Evolutionary conservation across 2,113 vertebrate genomes (phyloP).

Genomic region (Neolamprologus fasciatus): DNA sequence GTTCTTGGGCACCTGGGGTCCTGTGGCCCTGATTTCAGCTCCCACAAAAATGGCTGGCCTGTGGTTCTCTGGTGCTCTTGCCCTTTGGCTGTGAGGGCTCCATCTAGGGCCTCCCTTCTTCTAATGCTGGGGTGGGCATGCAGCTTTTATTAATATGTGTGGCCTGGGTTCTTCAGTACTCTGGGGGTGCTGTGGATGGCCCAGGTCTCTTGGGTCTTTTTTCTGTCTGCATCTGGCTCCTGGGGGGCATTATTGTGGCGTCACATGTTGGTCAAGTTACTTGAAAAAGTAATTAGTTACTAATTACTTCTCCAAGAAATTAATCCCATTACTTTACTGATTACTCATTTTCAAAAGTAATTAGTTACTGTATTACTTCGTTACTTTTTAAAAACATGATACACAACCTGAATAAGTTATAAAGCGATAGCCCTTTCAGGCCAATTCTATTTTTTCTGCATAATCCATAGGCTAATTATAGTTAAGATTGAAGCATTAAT

Average conservation of each 20-base stretch:
- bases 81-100: not conserved
- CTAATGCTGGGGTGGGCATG: not conserved
- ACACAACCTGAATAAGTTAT: fast-evolving
- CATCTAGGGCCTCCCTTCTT: not conserved
- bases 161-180: not conserved
- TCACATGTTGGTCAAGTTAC: not conserved
- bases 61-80: not conserved
- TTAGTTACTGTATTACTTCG: fast-evolving
- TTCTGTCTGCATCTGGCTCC: not conserved
- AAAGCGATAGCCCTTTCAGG: fast-evolving
- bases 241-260: not conserved
- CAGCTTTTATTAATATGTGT: not conserved
- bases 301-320: not conserved
- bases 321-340: not conserved
- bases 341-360: fast-evolving
- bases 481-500: not conserved
- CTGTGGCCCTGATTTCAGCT: not conserved
- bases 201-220: not conserved
- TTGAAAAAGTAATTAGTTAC: not conserved
- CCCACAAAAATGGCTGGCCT: not conserved
- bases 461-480: not conserved
- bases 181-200: not conserved
- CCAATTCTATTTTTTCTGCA: not conserved
- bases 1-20: fast-evolving
- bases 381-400: fast-evolving